Evolutionary conservation across 2,888 invertebrate genomes (phyloP).

Genomic region (Mythimna impura): DNA sequence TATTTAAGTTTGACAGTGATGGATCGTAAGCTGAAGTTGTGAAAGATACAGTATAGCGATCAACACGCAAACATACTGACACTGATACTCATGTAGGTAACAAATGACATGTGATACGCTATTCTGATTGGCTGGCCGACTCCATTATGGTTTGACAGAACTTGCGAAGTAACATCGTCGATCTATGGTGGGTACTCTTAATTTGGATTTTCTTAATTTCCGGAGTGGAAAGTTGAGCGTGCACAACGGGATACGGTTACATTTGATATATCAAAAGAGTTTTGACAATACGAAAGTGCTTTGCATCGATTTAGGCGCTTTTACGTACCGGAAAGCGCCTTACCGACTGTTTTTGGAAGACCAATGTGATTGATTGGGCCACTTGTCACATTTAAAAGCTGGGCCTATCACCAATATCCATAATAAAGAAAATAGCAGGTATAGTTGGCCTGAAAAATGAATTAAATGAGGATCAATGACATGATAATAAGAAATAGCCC

Average conservation of each 20-base stretch:
- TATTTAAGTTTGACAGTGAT: constrained; percentile 76
- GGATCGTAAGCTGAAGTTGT: constrained; percentile 66
- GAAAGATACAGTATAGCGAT: constrained; percentile 68
- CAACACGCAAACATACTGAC: constrained; percentile 58
- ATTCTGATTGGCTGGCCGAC: constrained; percentile 37
- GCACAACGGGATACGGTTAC: neutral
- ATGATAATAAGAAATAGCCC: too few species aligned
- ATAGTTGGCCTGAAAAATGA: too few species aligned
- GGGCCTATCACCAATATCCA: neutral
- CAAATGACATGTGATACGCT: constrained; percentile 57
- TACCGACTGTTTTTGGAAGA: neutral
- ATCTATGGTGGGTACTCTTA: neutral
- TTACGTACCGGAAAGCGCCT: neutral
- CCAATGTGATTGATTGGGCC: neutral
- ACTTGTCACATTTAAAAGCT: too few species aligned
- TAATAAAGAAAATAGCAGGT: neutral
- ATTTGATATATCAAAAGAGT: neutral
- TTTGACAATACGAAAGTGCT: neutral
- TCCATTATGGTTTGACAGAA: constrained; percentile 10
- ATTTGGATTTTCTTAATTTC: constrained; percentile 7
- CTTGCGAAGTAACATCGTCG: neutral
- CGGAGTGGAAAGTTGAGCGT: neutral
- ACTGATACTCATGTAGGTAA: constrained; percentile 59
- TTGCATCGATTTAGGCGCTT: constrained; percentile 4
- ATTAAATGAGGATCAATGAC: too few species aligned